Evolutionary conservation across 1,140 invertebrate species (phyloP).

Genomic region (Cydia splendana): DNA sequence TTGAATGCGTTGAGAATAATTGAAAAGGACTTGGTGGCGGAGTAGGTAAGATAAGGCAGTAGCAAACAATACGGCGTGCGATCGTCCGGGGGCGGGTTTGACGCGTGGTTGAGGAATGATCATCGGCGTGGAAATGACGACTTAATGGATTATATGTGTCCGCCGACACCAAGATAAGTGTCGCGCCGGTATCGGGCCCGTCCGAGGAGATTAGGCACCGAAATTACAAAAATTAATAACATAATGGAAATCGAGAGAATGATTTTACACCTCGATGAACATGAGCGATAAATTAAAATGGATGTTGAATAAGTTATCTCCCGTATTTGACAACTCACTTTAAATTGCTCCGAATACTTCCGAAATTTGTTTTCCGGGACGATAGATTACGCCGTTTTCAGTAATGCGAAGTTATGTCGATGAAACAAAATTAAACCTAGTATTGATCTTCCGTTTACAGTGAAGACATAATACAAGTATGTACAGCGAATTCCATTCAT

Average conservation of each 20-base stretch:
- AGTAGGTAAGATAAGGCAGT: conserved; percentile 65
- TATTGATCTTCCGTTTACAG: neutral
- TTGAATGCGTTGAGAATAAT: conserved; percentile 43
- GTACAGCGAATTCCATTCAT: neutral
- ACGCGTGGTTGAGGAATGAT: conserved; percentile 76
- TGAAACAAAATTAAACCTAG: neutral
- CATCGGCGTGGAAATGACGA: conserved; percentile 77
- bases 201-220: conserved; percentile 70
- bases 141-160: conserved; percentile 79
- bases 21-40: conserved; percentile 54
- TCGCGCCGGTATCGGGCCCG: conserved; percentile 67
- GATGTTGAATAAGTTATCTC: conserved; percentile 39
- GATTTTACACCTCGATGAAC: conserved; percentile 64
- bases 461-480: neutral
- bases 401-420: neutral
- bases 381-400: too few species aligned
- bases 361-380: neutral
- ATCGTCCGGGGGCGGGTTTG: conserved; percentile 66
- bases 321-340: conserved; percentile 33
- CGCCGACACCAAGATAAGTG: conserved; percentile 75
- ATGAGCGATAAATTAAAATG: conserved; percentile 51
- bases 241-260: conserved; percentile 69
- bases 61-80: conserved; percentile 68
- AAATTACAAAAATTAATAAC: conserved; percentile 77
- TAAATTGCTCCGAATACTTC: conserved; percentile 31